These are phyloP conservation scores for Phocoena sinus DNA, from an alignment of 2,113 vertebrate genomes.

Conservation along the genomic window DNA sequence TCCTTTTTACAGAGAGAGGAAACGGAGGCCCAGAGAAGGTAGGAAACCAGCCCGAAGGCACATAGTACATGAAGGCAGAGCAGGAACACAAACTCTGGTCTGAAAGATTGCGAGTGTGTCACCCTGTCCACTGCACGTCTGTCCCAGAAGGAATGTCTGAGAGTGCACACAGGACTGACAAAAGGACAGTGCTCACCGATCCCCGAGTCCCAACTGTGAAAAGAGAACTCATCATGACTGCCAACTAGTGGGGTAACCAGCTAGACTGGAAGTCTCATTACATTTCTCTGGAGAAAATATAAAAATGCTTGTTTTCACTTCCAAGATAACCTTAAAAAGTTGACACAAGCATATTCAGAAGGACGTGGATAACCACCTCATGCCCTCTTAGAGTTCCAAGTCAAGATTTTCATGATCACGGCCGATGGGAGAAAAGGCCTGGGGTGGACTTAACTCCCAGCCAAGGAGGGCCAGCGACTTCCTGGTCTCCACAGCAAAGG, in stretches of 20 bases:
- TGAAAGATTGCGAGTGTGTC: neutral
- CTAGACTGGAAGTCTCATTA: neutral
- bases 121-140: neutral
- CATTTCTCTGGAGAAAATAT: neutral
- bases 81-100: neutral
- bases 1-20: neutral
- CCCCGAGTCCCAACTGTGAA: neutral
- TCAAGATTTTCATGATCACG: too few species aligned
- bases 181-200: neutral
- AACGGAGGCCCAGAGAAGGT: neutral
- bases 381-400: too few species aligned
- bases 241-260: neutral
- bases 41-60: neutral
- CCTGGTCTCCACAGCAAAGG: too few species aligned
- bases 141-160: neutral
- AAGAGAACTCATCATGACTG: neutral
- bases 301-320: neutral
- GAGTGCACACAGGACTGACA: neutral
- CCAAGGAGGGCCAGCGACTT: neutral
- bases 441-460: neutral
- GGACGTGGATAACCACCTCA: neutral
- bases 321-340: neutral
- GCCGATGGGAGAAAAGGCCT: neutral
- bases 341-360: neutral
- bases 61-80: neutral